Conservation (phyloP, 2,797 vertebrate species). For the Microctenopoma steveboyesi region DNA sequence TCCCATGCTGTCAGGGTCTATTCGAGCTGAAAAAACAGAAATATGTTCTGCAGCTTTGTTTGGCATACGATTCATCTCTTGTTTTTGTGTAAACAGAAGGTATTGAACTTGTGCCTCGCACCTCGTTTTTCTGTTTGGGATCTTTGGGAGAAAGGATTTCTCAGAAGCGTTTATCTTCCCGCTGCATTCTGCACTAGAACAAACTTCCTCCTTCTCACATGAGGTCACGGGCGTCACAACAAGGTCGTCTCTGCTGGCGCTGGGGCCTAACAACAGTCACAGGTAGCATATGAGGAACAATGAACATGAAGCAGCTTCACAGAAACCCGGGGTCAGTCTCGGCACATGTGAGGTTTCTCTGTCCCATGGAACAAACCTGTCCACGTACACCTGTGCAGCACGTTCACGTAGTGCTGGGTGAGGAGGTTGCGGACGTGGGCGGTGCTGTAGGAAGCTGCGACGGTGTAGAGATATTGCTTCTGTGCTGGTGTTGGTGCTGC, state of each 20-base stretch:
- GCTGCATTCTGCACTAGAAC: background rate
- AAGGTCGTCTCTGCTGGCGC: background rate
- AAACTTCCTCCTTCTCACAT: background rate
- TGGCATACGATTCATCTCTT: too few relatives aligned
- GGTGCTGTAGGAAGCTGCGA: slow-evolving; percentile 73
- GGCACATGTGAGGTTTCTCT: too few relatives aligned
- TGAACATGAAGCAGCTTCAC: too few relatives aligned
- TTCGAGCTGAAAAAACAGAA: too few relatives aligned
- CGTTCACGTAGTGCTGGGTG: slow-evolving; percentile 79
- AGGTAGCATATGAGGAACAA: too few relatives aligned
- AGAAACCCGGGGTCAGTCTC: too few relatives aligned
- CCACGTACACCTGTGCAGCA: slow-evolving; percentile 65
- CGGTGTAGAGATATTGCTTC: slow-evolving; percentile 76
- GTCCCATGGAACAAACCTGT: slow-evolving; percentile 31
- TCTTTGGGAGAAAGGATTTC: slow-evolving; percentile 53
- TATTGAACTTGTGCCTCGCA: background rate
- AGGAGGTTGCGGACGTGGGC: slow-evolving; percentile 73
- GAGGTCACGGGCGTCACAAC: background rate
- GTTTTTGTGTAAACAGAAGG: too few relatives aligned
- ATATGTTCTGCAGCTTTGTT: too few relatives aligned
- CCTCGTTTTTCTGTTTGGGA: slow-evolving; percentile 40
- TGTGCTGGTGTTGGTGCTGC: slow-evolving; percentile 78
- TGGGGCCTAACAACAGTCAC: slow-evolving; percentile 13
- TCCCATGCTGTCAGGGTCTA: too few relatives aligned
- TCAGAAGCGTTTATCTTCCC: slow-evolving; percentile 4